A percentile compares a stretch with the other conserved stretches of the same genome.
phyloP scores from a whole-genome alignment of 2,797 vertebrate genomes.

The Jordanella pulchra region DNA sequence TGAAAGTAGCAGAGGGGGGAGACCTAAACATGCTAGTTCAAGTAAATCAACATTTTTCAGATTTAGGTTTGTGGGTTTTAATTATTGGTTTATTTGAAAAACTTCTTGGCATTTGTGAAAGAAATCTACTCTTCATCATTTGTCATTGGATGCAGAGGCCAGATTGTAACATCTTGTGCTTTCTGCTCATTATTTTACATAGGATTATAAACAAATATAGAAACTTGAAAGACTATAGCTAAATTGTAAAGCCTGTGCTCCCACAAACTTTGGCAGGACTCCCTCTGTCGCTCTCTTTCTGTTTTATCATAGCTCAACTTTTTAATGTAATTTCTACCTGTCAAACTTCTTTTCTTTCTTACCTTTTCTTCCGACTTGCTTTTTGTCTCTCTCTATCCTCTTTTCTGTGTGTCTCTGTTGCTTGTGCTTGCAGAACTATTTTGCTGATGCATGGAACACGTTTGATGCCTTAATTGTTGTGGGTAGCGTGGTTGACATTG shows the following conservation, averaged over 20 bases:
- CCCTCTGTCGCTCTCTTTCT: constrained; percentile 33
- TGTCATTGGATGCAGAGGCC: neutral
- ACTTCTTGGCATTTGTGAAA: neutral
- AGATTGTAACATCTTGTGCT: neutral
- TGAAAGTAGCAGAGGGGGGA: too few species aligned
- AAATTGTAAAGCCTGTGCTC: neutral
- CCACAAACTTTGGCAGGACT: constrained; percentile 27
- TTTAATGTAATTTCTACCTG: constrained; percentile 54
- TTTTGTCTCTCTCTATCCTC: constrained; percentile 43
- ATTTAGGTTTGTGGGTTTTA: neutral
- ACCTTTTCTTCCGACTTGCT: constrained; percentile 41
- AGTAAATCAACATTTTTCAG: neutral
- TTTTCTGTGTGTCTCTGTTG: constrained; percentile 69
- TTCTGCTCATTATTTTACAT: neutral
- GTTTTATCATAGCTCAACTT: constrained; percentile 64
- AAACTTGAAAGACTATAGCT: neutral
- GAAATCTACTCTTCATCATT: neutral
- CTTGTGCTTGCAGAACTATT: constrained; percentile 98
- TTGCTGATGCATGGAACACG: constrained; percentile 99
- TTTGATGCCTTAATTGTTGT: constrained; percentile 99
- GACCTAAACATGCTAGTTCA: neutral
- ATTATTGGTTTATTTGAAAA: neutral
- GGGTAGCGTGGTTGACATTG: constrained; percentile 99
- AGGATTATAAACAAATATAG: neutral
- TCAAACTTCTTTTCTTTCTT: constrained; percentile 38